A percentile compares a stretch with the other conserved stretches of the same genome.
Evolutionary conservation across 2,797 vertebrate species (phyloP).

Genomic region (Acanthiza pusilla): DNA sequence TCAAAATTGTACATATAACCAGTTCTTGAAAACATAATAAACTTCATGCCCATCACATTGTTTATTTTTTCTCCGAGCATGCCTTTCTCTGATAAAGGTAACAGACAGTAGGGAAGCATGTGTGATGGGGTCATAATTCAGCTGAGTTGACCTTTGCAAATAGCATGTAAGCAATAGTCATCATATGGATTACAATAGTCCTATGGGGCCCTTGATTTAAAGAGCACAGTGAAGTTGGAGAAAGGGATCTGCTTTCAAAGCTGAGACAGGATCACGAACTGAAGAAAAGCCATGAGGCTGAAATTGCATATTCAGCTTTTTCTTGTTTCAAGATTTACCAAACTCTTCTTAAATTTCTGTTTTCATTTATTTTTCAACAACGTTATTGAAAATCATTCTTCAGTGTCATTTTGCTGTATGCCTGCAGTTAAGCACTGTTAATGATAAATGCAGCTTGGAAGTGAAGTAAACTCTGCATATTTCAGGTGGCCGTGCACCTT

Average conservation of each 20-base stretch:
- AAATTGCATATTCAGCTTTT: slow-evolving; percentile 14
- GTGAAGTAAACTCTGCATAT: background rate
- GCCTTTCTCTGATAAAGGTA: background rate
- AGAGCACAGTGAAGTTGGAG: slow-evolving; percentile 14
- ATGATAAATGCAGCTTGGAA: slow-evolving; percentile 13
- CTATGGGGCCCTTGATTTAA: slow-evolving; percentile 33
- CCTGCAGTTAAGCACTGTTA: background rate
- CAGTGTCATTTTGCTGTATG: background rate
- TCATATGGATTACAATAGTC: slow-evolving; percentile 58
- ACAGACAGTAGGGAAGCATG: background rate
- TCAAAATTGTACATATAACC: background rate
- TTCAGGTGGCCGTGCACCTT: slow-evolving; percentile 5
- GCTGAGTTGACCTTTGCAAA: slow-evolving; percentile 11
- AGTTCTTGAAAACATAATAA: background rate
- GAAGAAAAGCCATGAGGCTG: background rate
- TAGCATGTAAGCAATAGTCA: background rate
- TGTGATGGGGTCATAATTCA: slow-evolving; percentile 20
- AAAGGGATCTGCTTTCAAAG: slow-evolving; percentile 46
- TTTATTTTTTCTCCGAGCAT: background rate
- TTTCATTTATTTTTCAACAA: background rate
- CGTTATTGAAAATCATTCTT: background rate
- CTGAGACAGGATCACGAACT: background rate
- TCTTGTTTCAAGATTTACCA: background rate
- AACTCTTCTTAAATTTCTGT: slow-evolving; percentile 2
- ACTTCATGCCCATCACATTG: background rate